Evolutionary conservation across 2,888 invertebrate species (phyloP), one percentile per base, ranked within the genome.

Genomic region (Odontothrips loti): DNA sequence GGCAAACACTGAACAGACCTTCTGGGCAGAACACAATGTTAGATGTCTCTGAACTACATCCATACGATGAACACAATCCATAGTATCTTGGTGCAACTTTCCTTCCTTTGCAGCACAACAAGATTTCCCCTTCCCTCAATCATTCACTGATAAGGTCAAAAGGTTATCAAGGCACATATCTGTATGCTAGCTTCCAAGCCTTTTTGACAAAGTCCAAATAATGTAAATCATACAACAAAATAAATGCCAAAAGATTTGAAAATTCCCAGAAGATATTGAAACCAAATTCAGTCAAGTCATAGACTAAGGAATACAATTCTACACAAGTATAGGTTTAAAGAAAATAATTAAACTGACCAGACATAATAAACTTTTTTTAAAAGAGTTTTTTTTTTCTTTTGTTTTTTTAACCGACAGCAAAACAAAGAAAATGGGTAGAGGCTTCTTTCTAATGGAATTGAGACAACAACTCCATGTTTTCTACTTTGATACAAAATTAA

Each of bases 11-110:
- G 12, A 51, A 17, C n/a, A 68, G 1, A 68, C 68, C 68, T 68
- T 68, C 2, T 68, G 11, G 12, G 48, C 23, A 47, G 58, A 47
- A 47, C 17, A 15, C 15, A 23, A n/a, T 20, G 80, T 17, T 23
- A 80, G 27, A 48, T 80, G 80, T 27, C 63, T 10, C 20, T 27
- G 20, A 29, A 80, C 29, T 20, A 80, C 58, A 29, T 58, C 27
- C n/a, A 80, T 80, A 29, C 80, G 80, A 15, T 51, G 17, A 80
- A 47, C 58, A 47, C n/a, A 27, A 20, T 48, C 23, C 68, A 68
- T 68, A 23, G 11, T 51, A 12, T 20, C 12, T 12, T 51, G 1
- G 15, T 17, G 1, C 51, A 2, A 17, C 51, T 51, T 17, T 51
- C 51, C 9, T 20, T 20, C 51, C 51, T 2, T 20, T 20, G 20